Evolutionary conservation across 2,888 invertebrate species (phyloP).

Genomic region (Deilephila elpenor): DNA sequence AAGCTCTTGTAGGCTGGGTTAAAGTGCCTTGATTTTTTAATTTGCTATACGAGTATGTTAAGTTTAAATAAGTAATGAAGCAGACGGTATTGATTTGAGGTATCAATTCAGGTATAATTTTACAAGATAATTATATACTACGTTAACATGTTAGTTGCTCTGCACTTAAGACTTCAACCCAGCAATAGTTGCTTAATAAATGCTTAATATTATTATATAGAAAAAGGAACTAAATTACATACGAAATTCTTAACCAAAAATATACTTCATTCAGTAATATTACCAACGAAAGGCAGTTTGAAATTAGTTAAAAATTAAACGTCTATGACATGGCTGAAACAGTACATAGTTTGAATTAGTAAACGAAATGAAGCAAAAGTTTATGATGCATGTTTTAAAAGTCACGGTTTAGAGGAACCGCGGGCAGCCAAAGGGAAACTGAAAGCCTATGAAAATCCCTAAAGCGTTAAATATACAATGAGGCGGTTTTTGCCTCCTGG

Average conservation of each 20-base stretch:
- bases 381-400: constrained; percentile 62
- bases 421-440: constrained; percentile 49
- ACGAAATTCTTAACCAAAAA: neutral
- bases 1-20: neutral
- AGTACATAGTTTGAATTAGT: constrained; percentile 35
- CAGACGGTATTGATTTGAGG: neutral
- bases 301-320: neutral
- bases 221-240: no score
- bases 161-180: no score
- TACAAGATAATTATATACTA: no score
- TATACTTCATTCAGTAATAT: neutral
- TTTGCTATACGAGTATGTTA: no score
- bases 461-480: constrained; percentile 65
- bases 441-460: constrained; percentile 56
- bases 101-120: no score
- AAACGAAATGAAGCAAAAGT: constrained; percentile 46
- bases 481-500: constrained; percentile 47
- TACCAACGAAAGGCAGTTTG: no score
- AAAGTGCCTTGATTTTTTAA: no score
- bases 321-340: neutral
- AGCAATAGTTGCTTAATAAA: no score
- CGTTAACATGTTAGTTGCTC: no score
- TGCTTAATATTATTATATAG: no score
- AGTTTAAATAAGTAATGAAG: neutral
- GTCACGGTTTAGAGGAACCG: constrained; percentile 47